Evolutionary conservation across 2,113 vertebrate species (phyloP), one percentile per base, ranked within the genome.

Genomic region (Eudyptes chrysolophus): DNA sequence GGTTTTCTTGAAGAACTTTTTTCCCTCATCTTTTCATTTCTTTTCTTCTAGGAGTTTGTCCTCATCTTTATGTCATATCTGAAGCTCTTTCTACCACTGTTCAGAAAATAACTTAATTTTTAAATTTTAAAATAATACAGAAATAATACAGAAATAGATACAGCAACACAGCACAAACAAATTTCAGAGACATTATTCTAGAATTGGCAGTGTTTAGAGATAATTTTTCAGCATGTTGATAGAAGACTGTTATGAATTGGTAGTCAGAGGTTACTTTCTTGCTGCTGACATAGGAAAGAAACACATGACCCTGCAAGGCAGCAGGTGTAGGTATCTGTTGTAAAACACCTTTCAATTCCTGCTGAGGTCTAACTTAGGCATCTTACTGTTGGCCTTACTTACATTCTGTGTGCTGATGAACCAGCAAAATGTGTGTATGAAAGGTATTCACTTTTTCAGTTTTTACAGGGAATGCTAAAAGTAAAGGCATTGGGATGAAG

Each of bases 1-100:
- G 16, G 88, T 97, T 89, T 94, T 93, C 77, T 95, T 96, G 12
- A 68, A 78, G 36, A 98, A 29, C 40, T 95, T 97, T 64, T 97
- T 94, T 70, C 92, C 51, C 55, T 91, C 84, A 75, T 84, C 29
- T 97, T 85, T 95, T 97, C 84, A 95, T 71, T 96, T 97, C 69
- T 36, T 78, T 44, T 93, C 71, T 32, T 68, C 60, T 72, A 92
- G 48, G 52, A 51, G 18, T 40, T 84, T 78, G 7, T 80, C 55
- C 5, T 97, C 68, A 85, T 97, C 64, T n/a, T 62, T 44, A 32
- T 68, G 15, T 68, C 26, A 54, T 13, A 61, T 22, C 34, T 93
- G 48, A 30, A 96, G 21, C 4, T 97, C 92, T 82, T 97, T 83
- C 32, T 87, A n/a, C 92, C 96, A 96, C 86, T 98, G 29, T 92